A percentile compares a stretch with the other conserved stretches of the same genome.
Evolutionary conservation across 2,888 invertebrate genomes (phyloP).

Genomic region (Vesta saturnalis): DNA sequence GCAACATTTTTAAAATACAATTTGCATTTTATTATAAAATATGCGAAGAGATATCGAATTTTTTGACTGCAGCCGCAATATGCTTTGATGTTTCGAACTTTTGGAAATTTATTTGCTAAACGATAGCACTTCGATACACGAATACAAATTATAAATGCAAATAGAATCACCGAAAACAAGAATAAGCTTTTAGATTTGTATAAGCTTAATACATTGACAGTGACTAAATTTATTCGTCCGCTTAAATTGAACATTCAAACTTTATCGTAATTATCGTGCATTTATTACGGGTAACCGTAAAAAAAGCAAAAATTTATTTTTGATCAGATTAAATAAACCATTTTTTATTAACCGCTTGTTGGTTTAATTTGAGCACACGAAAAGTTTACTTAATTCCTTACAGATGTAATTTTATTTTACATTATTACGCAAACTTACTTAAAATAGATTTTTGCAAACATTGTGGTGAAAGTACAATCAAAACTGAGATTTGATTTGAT

Average conservation of each 20-base stretch:
- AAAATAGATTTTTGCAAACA: no score
- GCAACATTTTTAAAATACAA: slow-evolving; percentile 52
- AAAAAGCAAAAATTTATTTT: background rate
- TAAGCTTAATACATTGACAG: background rate
- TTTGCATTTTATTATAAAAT: slow-evolving; percentile 49
- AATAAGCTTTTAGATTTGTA: background rate
- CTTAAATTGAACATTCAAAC: background rate
- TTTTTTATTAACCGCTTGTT: no score
- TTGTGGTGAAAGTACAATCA: no score
- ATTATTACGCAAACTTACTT: no score
- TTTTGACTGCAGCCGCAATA: slow-evolving; percentile 26
- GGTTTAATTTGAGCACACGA: no score
- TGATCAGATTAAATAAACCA: no score
- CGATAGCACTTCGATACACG: slow-evolving; percentile 1
- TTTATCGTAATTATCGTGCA: background rate
- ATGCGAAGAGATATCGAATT: slow-evolving; percentile 26
- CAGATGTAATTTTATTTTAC: no score
- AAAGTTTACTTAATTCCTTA: no score
- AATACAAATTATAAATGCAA: slow-evolving; percentile 6
- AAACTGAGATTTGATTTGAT: no score
- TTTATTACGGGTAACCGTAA: background rate
- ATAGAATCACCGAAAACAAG: slow-evolving; percentile 2
- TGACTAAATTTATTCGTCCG: background rate
- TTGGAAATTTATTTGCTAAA: background rate
- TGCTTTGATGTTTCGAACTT: slow-evolving; percentile 15